Conservation (phyloP, 2,797 vertebrate species). For the Scolopax rusticola region DNA sequence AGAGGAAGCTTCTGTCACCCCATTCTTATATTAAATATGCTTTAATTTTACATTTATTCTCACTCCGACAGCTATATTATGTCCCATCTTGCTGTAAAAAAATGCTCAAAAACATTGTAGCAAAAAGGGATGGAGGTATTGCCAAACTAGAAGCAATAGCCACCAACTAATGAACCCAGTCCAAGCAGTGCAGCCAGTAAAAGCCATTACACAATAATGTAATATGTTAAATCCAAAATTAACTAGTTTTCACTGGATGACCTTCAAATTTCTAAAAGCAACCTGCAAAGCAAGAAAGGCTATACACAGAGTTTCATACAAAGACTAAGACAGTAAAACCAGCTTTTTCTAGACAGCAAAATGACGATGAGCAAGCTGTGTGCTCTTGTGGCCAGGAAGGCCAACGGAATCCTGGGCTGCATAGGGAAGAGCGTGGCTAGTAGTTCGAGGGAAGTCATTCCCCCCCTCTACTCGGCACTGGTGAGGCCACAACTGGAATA, state of each 20-base stretch:
- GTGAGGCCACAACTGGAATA: too few relatives aligned
- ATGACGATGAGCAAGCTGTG: too few relatives aligned
- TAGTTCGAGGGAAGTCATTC: too few relatives aligned
- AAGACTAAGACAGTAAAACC: neutral
- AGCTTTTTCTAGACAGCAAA: too few relatives aligned
- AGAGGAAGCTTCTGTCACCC: neutral
- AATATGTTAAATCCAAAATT: neutral
- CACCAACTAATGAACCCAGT: neutral
- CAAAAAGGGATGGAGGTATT: neutral
- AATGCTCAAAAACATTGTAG: neutral
- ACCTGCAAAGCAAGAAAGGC: neutral
- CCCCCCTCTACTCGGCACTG: too few relatives aligned
- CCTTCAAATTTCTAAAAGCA: neutral
- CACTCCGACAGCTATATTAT: neutral
- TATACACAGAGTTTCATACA: neutral
- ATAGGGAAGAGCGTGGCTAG: too few relatives aligned
- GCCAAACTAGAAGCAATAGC: neutral
- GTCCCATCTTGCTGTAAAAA: neutral
- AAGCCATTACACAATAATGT: neutral
- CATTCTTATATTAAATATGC: neutral
- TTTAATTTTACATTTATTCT: slow-evolving; percentile 16
- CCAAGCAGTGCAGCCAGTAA: neutral
- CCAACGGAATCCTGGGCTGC: too few relatives aligned
- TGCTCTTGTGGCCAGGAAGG: too few relatives aligned
- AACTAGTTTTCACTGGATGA: neutral